Evolutionary conservation across 2,888 invertebrate genomes (phyloP), one percentile per base, ranked within the genome.

Genomic region (Blomia tropicalis): DNA sequence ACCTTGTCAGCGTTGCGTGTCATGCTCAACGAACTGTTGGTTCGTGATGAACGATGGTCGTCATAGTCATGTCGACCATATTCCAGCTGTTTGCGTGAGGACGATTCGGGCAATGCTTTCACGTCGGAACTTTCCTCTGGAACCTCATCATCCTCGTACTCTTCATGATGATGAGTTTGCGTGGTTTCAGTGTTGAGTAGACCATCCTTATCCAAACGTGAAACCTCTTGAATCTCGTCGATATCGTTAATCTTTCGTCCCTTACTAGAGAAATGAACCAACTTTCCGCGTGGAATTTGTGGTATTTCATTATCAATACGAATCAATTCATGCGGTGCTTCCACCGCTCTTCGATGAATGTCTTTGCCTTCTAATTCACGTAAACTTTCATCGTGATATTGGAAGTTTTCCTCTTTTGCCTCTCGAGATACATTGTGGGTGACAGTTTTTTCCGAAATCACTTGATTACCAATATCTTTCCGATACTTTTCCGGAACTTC

Each of bases 221-320:
- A 85, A 70, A 87, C 85, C 71, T 87, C 85, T 69, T 84, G 84
- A 72, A 88, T 87, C 72, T 88, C 85, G 65, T 87, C 89, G 71
- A 87, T 86, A 59, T 87, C 69, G 23, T 64, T 66, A 4, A 66
- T 63, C 63, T 68, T 67, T 29, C 68, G 63, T 2, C 66, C 61
- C 27, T 67, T 64, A 25, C 64, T 64, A n/a, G 66, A 65, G 53
- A 44, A 68, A 58, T 68, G 67, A 19, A 66, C 66, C 22, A 68
- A 31, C 30, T 68, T 68, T 2, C 68, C 68, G 1, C 64, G 62
- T 7, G 62, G 63, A 14, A 29, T 27, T 44, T 63, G 27, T 17
- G 62, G 59, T 41, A 51, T 51, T 47, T 65, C 59, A 60, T 62
- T 43, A 11, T 60, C 58, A 23, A 64, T 62, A 5, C 51, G 43